phyloP scores from a whole-genome alignment of 2,113 vertebrate species.

The Eclectus roratus region DNA sequence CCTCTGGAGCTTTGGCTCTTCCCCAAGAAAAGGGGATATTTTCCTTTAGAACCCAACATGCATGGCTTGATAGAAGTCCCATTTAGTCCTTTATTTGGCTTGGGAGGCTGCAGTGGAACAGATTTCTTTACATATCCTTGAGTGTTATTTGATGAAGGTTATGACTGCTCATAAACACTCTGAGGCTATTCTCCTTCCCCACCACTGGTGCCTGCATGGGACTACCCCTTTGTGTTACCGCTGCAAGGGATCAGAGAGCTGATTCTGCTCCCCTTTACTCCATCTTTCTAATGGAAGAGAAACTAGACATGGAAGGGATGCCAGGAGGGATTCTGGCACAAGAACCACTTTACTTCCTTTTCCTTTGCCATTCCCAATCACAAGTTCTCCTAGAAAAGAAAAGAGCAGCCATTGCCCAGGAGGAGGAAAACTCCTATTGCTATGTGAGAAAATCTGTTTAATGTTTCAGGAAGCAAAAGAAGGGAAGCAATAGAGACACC shows the following conservation, averaged over 20 bases:
- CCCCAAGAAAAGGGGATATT: background rate
- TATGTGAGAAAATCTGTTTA: background rate
- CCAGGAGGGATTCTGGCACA: slow-evolving; percentile 34
- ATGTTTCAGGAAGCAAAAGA: background rate
- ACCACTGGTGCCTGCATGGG: background rate
- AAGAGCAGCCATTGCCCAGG: background rate
- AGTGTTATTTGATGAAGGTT: slow-evolving; percentile 73
- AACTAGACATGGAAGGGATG: background rate
- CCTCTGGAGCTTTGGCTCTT: slow-evolving; percentile 23
- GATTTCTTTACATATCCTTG: slow-evolving; percentile 62
- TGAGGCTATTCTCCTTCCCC: slow-evolving; percentile 17
- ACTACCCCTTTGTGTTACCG: background rate
- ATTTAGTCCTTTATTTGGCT: slow-evolving; percentile 71
- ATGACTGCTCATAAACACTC: slow-evolving; percentile 68
- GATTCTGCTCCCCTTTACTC: slow-evolving; percentile 1
- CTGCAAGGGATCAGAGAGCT: background rate
- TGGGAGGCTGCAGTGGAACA: slow-evolving; percentile 47
- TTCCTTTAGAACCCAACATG: background rate
- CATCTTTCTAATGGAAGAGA: background rate
- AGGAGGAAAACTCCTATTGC: background rate
- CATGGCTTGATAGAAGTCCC: slow-evolving; percentile 52
- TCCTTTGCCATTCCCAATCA: slow-evolving; percentile 27
- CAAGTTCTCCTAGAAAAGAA: background rate
- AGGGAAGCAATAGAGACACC: background rate
- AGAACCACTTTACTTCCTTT: slow-evolving; percentile 43